Evolutionary conservation across 2,888 invertebrate species (phyloP).

Genomic region (Erebia epiphron): DNA sequence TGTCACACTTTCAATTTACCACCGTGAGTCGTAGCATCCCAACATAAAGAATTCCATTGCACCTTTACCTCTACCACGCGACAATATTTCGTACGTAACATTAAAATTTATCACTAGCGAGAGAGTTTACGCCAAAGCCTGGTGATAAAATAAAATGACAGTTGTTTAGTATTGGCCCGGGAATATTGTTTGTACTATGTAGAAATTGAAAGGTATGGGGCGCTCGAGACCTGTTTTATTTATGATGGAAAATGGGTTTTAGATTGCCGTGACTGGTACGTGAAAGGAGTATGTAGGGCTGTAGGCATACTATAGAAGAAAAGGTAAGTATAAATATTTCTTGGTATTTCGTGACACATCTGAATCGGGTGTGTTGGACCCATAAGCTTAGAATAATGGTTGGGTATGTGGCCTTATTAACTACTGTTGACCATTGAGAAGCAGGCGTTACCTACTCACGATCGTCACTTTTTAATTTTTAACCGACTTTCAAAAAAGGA

Average conservation of each 20-base stretch:
- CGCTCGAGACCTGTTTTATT: slow-evolving; percentile 77
- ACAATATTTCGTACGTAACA: slow-evolving; percentile 75
- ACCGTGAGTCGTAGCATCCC: slow-evolving; percentile 11
- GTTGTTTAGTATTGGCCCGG: slow-evolving; percentile 80
- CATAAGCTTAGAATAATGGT: no score
- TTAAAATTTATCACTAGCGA: slow-evolving; percentile 80
- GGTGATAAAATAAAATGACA: slow-evolving; percentile 83
- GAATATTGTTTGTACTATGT: slow-evolving; percentile 70
- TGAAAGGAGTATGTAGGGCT: not conserved
- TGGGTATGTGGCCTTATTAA: no score
- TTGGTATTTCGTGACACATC: not conserved
- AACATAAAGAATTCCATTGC: slow-evolving; percentile 36
- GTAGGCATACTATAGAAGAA: not conserved
- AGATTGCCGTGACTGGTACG: slow-evolving; percentile 65
- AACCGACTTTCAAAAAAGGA: no score
- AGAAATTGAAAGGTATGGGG: slow-evolving; percentile 81
- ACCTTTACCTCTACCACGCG: slow-evolving; percentile 50
- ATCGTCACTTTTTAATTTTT: no score
- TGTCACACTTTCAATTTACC: slow-evolving; percentile 21
- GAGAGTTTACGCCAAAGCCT: slow-evolving; percentile 74
- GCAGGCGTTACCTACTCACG: no score
- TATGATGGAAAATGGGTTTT: slow-evolving; percentile 77
- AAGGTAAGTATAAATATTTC: no score
- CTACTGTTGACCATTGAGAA: no score
- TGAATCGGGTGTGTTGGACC: not conserved